phyloP scores from a whole-genome alignment of 2,113 vertebrate species.

The Promerops cafer region DNA sequence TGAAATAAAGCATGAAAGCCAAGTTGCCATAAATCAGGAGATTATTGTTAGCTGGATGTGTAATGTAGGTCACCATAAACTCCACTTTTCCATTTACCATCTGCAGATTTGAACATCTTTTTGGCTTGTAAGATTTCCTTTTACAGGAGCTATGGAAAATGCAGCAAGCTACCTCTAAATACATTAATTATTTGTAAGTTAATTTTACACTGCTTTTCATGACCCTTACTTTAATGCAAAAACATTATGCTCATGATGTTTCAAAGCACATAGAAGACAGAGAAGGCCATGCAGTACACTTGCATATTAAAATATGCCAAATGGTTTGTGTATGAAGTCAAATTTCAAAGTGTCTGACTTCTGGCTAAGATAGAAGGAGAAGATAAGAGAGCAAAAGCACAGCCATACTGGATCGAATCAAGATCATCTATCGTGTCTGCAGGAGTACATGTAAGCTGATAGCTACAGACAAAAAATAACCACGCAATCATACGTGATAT shows the following conservation, averaged over 20 bases:
- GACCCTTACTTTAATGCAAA: background rate
- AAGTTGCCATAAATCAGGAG: background rate
- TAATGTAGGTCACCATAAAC: accelerated
- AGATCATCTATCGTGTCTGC: accelerated
- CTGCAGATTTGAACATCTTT: background rate
- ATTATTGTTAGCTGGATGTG: background rate
- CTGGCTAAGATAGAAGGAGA: background rate
- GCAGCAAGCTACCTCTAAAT: background rate
- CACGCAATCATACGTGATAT: background rate
- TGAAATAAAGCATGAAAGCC: background rate
- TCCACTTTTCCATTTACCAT: background rate
- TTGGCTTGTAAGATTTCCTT: background rate
- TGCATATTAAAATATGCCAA: background rate
- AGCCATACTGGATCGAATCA: background rate
- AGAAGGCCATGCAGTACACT: background rate
- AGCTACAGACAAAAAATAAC: background rate
- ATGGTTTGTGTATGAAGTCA: background rate
- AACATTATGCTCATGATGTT: background rate
- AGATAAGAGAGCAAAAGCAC: background rate
- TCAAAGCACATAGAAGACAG: background rate
- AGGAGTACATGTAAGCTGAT: background rate
- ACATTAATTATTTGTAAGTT: background rate
- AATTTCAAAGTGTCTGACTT: background rate
- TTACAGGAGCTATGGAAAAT: background rate
- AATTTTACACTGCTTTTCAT: background rate